Evolutionary conservation across 2,888 invertebrate species (phyloP).

Genomic region (Charanyca ferruginea): DNA sequence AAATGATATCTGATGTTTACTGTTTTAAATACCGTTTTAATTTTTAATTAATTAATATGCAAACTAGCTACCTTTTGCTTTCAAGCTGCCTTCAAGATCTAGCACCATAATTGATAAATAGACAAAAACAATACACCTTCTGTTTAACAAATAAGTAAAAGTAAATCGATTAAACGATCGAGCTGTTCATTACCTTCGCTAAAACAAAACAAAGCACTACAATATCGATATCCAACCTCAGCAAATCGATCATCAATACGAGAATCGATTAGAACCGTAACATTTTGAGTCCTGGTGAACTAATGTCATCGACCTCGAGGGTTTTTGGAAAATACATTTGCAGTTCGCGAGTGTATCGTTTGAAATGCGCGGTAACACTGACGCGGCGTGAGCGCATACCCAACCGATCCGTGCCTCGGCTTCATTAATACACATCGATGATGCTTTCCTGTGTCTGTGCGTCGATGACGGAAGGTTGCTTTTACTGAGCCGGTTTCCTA

Average conservation of each 20-base stretch:
- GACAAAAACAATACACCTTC: slow-evolving; percentile 45
- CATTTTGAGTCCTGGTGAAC: slow-evolving; percentile 62
- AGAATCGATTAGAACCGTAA: slow-evolving; percentile 66
- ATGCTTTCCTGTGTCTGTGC: slow-evolving; percentile 87
- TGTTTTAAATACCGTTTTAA: slow-evolving; percentile 1
- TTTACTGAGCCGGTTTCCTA: slow-evolving; percentile 89
- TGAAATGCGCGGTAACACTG: slow-evolving; percentile 86
- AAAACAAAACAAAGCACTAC: slow-evolving; percentile 63
- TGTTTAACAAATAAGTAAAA: slow-evolving; percentile 35
- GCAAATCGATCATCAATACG: slow-evolving; percentile 61
- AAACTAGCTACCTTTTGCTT: slow-evolving; percentile 2
- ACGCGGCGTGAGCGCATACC: slow-evolving; percentile 77
- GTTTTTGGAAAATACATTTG: slow-evolving; percentile 71
- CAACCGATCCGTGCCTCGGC: slow-evolving; percentile 79
- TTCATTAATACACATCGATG: slow-evolving; percentile 88
- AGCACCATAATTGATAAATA: slow-evolving; percentile 1
- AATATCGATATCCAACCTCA: slow-evolving; percentile 64
- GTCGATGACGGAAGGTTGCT: slow-evolving; percentile 88
- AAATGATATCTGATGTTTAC: slow-evolving; percentile 8
- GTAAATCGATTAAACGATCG: slow-evolving; percentile 38
- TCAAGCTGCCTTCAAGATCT: neutral
- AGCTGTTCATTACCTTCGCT: slow-evolving; percentile 39
- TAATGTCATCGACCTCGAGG: slow-evolving; percentile 77
- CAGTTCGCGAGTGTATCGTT: slow-evolving; percentile 78
- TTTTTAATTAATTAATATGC: slow-evolving; percentile 1